Evolutionary conservation across 2,797 vertebrate species (phyloP).

Genomic region (Schizothorax lantsangensis): DNA sequence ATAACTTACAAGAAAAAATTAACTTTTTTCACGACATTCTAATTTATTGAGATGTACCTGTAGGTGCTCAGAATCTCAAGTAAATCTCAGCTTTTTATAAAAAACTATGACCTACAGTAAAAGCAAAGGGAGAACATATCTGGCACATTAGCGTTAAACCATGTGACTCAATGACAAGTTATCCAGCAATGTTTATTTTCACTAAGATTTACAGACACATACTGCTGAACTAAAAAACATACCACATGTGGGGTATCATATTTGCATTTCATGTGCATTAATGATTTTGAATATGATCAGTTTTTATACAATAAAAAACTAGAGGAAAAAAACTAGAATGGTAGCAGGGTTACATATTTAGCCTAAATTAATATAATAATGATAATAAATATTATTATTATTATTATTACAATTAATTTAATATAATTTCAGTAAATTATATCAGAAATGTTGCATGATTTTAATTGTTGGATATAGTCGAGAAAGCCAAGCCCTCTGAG

Average conservation of each 20-base stretch:
- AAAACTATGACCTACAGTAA: constrained; percentile 1
- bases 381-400: background rate
- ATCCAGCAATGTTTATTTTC: background rate
- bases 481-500: background rate
- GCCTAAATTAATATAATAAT: background rate
- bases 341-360: background rate
- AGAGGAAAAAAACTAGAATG: background rate
- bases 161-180: background rate
- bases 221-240: background rate
- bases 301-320: background rate
- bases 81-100: background rate
- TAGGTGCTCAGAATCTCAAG: background rate
- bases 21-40: too few species aligned
- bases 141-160: background rate
- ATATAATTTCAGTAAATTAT: background rate
- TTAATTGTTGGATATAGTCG: background rate
- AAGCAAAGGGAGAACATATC: constrained; percentile 1
- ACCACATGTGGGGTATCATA: background rate
- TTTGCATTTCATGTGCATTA: background rate
- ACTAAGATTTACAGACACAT: background rate
- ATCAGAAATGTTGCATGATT: background rate
- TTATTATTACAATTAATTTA: background rate
- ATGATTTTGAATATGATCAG: background rate
- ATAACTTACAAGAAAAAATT: too few species aligned
- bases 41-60: too few species aligned